Conservation (phyloP, 2,113 vertebrate genomes). For the Calyptomena viridis region DNA sequence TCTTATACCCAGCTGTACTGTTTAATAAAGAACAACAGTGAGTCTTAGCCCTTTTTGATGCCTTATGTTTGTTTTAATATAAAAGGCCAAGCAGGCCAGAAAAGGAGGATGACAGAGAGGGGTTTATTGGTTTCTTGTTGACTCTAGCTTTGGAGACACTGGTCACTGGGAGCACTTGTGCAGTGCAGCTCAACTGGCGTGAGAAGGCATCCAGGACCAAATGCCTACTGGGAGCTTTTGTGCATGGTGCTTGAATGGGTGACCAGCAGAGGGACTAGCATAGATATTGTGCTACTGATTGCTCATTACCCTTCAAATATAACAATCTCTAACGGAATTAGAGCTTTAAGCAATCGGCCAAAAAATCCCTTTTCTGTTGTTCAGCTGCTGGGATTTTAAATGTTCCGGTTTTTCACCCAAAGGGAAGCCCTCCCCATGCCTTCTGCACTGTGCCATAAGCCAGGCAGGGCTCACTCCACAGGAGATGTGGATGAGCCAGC, state of each 20-base stretch:
- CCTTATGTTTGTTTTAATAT: neutral
- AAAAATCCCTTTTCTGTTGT: neutral
- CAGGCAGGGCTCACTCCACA: rapidly evolving
- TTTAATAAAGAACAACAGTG: slow-evolving; percentile 43
- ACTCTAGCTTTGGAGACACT: neutral
- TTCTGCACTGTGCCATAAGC: neutral
- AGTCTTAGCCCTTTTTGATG: neutral
- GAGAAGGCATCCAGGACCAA: neutral
- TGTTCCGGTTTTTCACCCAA: neutral
- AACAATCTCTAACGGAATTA: neutral
- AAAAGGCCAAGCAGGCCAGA: neutral
- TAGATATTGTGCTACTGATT: neutral
- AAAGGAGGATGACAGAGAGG: neutral
- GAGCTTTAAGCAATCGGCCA: neutral
- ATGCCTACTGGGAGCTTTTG: neutral
- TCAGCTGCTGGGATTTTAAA: neutral
- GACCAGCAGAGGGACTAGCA: neutral
- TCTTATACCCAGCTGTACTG: neutral
- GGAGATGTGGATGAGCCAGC: neutral
- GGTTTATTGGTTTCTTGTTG: neutral
- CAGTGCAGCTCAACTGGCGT: neutral
- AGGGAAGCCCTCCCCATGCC: neutral
- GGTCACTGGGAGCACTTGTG: neutral
- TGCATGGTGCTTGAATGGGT: neutral
- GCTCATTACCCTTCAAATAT: neutral